phyloP scores from a whole-genome alignment of 2,113 vertebrate species.

The Colius striatus region DNA sequence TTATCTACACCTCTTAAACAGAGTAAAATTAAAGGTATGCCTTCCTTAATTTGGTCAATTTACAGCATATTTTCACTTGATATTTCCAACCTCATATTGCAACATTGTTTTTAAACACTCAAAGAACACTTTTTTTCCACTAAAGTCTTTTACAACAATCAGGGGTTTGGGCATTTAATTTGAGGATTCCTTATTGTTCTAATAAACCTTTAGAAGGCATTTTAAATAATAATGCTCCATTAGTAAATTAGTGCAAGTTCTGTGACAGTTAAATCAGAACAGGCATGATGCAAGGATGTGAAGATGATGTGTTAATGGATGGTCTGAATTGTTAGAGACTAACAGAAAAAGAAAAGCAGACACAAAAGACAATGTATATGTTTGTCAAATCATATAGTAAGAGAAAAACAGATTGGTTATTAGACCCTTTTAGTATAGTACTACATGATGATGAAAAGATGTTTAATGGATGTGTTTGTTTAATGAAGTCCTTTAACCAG shows the following conservation, averaged over 20 bases:
- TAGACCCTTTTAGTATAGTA: not conserved
- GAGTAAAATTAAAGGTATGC: not conserved
- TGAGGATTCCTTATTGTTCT: conserved; percentile 31
- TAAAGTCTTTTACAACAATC: not conserved
- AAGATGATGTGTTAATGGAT: not conserved
- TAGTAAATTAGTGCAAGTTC: conserved; percentile 4
- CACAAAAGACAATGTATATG: not conserved
- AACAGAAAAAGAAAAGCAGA: conserved; percentile 14
- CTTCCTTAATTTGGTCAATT: not conserved
- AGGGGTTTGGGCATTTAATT: not conserved
- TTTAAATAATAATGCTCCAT: conserved; percentile 36
- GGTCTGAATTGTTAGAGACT: not conserved
- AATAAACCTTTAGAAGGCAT: conserved; percentile 9
- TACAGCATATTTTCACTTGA: not conserved
- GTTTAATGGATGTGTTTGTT: not conserved
- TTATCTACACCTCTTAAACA: too few species aligned
- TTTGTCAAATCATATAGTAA: not conserved
- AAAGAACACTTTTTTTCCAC: not conserved
- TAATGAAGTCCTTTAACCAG: not conserved
- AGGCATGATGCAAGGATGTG: not conserved
- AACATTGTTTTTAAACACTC: conserved; percentile 26
- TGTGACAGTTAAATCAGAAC: conserved; percentile 3
- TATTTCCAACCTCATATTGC: not conserved
- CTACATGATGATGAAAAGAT: not conserved
- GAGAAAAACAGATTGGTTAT: not conserved